Evolutionary conservation across 2,888 invertebrate species (phyloP).

Genomic region (Uloborus plumipes): DNA sequence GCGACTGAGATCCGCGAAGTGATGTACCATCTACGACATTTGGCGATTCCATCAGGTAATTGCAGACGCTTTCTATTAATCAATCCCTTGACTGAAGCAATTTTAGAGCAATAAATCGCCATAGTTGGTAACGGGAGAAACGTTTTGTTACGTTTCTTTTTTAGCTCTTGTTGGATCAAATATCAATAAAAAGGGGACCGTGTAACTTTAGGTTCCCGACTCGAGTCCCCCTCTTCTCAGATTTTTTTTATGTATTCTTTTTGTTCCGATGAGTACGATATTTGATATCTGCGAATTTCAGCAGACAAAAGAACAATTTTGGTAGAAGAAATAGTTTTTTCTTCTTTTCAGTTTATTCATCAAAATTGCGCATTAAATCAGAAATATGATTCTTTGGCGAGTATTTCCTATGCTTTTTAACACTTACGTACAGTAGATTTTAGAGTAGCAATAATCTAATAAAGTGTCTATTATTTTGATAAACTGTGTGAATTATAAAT

Average conservation of each 20-base stretch:
- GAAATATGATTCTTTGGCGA: no score
- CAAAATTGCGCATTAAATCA: no score
- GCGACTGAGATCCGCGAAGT: constrained; percentile 19
- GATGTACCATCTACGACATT: constrained; percentile 33
- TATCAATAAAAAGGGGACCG: constrained; percentile 26
- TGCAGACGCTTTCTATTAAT: constrained; percentile 52
- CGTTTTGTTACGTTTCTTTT: not conserved
- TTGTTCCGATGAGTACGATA: not conserved
- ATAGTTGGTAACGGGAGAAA: constrained; percentile 39
- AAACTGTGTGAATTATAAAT: no score
- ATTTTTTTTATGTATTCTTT: not conserved
- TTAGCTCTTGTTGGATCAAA: constrained; percentile 29
- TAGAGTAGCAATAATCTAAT: no score
- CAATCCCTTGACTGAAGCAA: constrained; percentile 48
- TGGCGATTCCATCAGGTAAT: constrained; percentile 45
- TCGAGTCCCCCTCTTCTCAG: not conserved
- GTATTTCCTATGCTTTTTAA: no score
- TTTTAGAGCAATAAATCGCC: constrained; percentile 54
- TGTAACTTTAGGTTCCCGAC: no score
- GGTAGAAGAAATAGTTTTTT: no score
- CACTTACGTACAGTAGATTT: no score
- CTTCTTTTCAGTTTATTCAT: no score
- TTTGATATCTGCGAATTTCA: no score
- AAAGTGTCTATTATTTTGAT: no score
- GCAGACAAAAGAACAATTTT: no score